A percentile compares a stretch with the other conserved stretches of the same genome.
phyloP scores from a whole-genome alignment of 2,888 invertebrate species.

The Plemyria rubiginata region DNA sequence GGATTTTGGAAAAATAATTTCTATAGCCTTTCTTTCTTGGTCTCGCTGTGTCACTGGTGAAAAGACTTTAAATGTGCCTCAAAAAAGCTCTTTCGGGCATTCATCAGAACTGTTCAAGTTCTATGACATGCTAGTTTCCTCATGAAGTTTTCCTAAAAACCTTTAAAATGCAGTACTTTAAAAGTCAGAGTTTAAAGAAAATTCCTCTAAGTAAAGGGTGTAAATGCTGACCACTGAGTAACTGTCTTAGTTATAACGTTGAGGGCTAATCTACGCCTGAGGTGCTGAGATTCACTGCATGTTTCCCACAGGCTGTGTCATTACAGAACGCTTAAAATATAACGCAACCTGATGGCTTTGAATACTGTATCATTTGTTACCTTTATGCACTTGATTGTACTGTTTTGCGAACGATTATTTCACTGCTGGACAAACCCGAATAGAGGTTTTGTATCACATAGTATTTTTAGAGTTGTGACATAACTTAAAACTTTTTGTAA shows the following conservation, averaged over 20 bases:
- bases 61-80: too few relatives aligned
- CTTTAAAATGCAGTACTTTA: neutral
- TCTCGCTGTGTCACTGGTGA: too few relatives aligned
- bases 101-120: too few relatives aligned
- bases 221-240: conserved; percentile 35
- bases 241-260: conserved; percentile 14
- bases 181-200: neutral
- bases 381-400: conserved; percentile 19
- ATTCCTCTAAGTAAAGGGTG: conserved; percentile 44
- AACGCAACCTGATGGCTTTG: conserved; percentile 20
- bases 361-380: conserved; percentile 23
- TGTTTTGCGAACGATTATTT: conserved; percentile 41
- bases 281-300: conserved; percentile 52
- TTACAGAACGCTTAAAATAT: conserved; percentile 55
- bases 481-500: too few relatives aligned
- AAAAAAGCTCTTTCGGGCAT: too few relatives aligned
- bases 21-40: too few relatives aligned
- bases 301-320: conserved; percentile 58
- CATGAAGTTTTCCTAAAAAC: too few relatives aligned
- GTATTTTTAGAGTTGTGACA: too few relatives aligned
- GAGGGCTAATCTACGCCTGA: conserved; percentile 37
- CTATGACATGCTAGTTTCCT: too few relatives aligned
- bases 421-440: neutral
- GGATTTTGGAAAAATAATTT: too few relatives aligned
- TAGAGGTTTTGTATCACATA: neutral